Conservation (phyloP, 2,888 invertebrate genomes). For the Timandra comae region DNA sequence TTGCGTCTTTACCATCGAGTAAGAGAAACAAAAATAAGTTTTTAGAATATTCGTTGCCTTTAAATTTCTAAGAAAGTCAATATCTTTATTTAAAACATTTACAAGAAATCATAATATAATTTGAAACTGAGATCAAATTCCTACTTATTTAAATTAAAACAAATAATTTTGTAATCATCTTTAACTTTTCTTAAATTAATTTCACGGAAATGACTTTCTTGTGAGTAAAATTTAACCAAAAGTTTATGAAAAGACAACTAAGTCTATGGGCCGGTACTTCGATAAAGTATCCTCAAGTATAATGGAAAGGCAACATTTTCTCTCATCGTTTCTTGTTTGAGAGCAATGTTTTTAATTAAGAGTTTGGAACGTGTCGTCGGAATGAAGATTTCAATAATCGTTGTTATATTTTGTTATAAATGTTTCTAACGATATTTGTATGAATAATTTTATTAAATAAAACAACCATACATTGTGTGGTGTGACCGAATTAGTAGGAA, state of each 20-base stretch:
- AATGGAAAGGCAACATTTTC: slow-evolving; percentile 64
- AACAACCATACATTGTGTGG: too few species aligned
- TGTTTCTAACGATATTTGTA: too few species aligned
- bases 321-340: slow-evolving; percentile 42
- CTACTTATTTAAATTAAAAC: slow-evolving; percentile 6
- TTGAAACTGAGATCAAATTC: too few species aligned
- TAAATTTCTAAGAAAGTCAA: too few species aligned
- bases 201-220: slow-evolving; percentile 19
- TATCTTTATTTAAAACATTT: too few species aligned
- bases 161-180: slow-evolving; percentile 16
- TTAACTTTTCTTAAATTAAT: slow-evolving; percentile 16
- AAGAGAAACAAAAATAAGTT: too few species aligned
- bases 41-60: too few species aligned
- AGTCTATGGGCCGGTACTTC: slow-evolving; percentile 28
- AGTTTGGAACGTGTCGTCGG: slow-evolving; percentile 39
- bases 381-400: not conserved
- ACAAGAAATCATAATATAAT: too few species aligned
- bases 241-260: slow-evolving; percentile 30
- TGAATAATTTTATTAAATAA: too few species aligned
- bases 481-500: too few species aligned
- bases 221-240: slow-evolving; percentile 16
- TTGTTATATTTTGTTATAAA: too few species aligned
- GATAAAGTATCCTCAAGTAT: slow-evolving; percentile 42
- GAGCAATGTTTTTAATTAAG: slow-evolving; percentile 63
- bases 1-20: too few species aligned